Evolutionary conservation across 2,797 vertebrate genomes (phyloP).

Genomic region (Rhinophrynus dorsalis): DNA sequence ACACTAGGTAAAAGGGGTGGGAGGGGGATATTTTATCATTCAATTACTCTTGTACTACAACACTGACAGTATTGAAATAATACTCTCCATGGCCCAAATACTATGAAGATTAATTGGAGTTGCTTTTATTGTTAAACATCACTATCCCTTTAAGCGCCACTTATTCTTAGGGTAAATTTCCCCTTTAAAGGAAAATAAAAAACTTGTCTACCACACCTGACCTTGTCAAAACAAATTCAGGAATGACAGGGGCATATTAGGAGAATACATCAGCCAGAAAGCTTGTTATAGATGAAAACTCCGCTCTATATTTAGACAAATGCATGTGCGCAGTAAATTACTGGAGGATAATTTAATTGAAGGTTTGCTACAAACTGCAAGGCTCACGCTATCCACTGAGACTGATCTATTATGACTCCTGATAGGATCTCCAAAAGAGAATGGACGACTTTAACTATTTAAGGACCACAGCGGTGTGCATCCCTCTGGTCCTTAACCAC

Average conservation of each 20-base stretch:
- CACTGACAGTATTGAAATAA: no score
- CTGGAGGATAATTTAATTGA: constrained; percentile 28
- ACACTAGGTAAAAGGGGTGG: no score
- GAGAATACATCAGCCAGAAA: background rate
- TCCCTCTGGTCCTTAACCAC: no score
- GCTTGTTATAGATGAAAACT: constrained; percentile 4
- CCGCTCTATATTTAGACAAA: constrained; percentile 30
- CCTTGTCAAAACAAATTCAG: constrained; percentile 8
- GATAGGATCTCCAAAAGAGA: constrained; percentile 5
- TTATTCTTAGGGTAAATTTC: no score
- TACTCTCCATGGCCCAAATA: no score
- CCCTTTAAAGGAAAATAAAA: no score
- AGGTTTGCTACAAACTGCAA: constrained; percentile 20
- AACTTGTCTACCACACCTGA: background rate
- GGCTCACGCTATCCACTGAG: background rate
- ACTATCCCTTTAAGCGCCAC: no score
- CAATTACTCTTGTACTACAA: no score
- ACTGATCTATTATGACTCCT: constrained; percentile 7
- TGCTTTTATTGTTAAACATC: no score
- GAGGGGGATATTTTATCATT: no score
- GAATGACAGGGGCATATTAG: background rate
- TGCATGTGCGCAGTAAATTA: constrained; percentile 27
- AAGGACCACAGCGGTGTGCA: no score
- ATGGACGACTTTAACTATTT: background rate
- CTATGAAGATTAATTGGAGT: no score